Base-by-base conservation (phyloP, 1,140 invertebrate species). In the Berghia stephanieae region DNA sequence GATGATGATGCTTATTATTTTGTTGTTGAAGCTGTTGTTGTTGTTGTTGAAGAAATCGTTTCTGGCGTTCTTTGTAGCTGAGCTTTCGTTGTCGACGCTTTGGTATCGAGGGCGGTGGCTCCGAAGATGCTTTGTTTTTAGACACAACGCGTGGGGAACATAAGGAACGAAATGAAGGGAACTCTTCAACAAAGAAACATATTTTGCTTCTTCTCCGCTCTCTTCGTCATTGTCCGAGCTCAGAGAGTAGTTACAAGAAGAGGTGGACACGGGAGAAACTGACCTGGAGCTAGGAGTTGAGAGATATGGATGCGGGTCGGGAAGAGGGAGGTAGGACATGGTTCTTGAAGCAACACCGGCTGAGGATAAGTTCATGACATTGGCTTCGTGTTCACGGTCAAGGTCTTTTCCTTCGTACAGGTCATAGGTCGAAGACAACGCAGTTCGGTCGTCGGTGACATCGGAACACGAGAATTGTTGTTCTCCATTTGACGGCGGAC, bases 211-310 rank as follows among this genome's bases (percentile, higher is more conserved):
- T 8, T n/a, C 44, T 40, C 63, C 72, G 38, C 72, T 75, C 34
- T 75, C 72, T n/a, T 75, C 72, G n/a, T n/a, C n/a, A 21, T 52
- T 75, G 40, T 75, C 72, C 6, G 72, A 60, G 31, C 24, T 46
- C 1, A 38, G 44, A 34, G 44, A 49, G 5, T 10, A 57, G 2
- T 36, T 27, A 27, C 3, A 18, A 18, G 72, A 60, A 3, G 72
- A 42, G 18, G 21, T 38, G 46, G 72, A 63, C 1, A 57, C 24
- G n/a, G n/a, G n/a, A n/a, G n/a, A n/a, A n/a, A n/a, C n/a, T 4
- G 72, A 43, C 24, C 55, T 42, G 13, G 55, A 38, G 16, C 38
- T 31, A 21, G 24, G 44, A 2, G 52, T 60, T 10, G 24, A n/a
- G n/a, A n/a, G n/a, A n/a, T n/a, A 63, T 3, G 52, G 38, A 13